phyloP scores from a whole-genome alignment of 2,113 vertebrate genomes.

The Spea multiplicata region DNA sequence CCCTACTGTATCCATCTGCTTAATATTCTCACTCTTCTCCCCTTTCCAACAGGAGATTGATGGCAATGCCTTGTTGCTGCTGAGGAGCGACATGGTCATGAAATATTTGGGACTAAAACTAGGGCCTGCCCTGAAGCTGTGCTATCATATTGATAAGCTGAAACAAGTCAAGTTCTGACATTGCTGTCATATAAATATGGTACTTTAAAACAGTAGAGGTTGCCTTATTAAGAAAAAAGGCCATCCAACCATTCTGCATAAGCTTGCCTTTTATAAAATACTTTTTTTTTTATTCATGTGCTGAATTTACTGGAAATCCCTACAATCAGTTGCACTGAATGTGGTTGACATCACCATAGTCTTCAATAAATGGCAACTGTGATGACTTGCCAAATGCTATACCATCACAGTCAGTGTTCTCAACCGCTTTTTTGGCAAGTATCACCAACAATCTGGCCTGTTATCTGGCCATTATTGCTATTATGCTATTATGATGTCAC shows the following conservation, averaged over 20 bases:
- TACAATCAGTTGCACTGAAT: conserved; percentile 7
- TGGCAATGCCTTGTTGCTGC: conserved; percentile 85
- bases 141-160: conserved; percentile 94
- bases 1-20: background rate
- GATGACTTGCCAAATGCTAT: conserved; percentile 55
- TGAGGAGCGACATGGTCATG: conserved; percentile 98
- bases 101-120: conserved; percentile 96
- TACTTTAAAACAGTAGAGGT: conserved; percentile 51
- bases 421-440: conserved; percentile 25
- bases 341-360: conserved; percentile 21
- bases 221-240: conserved; percentile 61
- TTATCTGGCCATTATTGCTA: too few species aligned
- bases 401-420: conserved; percentile 56
- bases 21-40: conserved; percentile 16
- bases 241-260: conserved; percentile 25
- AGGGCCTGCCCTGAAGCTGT: conserved; percentile 92
- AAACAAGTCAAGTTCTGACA: conserved; percentile 85
- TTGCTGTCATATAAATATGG: conserved; percentile 40
- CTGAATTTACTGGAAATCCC: conserved; percentile 40
- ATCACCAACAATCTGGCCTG: background rate
- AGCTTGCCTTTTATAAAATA: conserved; percentile 33
- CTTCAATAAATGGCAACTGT: background rate
- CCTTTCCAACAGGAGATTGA: conserved; percentile 84
- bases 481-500: background rate
- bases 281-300: conserved; percentile 54